Evolutionary conservation across 2,888 invertebrate genomes (phyloP).

Genomic region (Miltochrista miniata): DNA sequence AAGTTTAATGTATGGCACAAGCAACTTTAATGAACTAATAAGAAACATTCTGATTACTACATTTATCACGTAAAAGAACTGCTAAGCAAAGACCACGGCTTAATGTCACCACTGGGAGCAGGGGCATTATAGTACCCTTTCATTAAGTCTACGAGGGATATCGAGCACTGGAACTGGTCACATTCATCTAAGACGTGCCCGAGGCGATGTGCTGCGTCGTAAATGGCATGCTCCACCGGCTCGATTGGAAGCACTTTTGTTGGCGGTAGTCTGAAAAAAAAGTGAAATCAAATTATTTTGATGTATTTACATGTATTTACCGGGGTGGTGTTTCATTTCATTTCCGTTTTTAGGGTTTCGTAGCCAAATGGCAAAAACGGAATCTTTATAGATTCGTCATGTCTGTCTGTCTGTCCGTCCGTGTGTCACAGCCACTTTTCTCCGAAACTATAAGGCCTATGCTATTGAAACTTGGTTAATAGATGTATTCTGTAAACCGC

Average conservation of each 20-base stretch:
- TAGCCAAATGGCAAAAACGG: too few species aligned
- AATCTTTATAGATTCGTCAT: too few species aligned
- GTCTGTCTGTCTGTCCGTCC: too few species aligned
- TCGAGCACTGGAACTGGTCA: constrained; percentile 81
- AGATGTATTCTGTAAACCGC: too few species aligned
- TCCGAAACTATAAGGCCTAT: too few species aligned
- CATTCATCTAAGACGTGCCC: constrained; percentile 70
- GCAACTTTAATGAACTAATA: too few species aligned
- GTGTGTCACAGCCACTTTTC: too few species aligned
- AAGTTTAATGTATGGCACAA: too few species aligned
- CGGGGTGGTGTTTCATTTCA: too few species aligned
- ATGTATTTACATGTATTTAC: too few species aligned
- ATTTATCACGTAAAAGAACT: background rate
- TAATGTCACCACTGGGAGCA: constrained; percentile 30
- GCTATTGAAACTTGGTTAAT: too few species aligned
- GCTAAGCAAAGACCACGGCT: constrained; percentile 9
- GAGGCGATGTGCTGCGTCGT: constrained; percentile 83
- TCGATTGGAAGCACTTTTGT: constrained; percentile 83
- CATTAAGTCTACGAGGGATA: constrained; percentile 87
- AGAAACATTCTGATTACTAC: background rate
- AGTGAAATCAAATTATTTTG: background rate
- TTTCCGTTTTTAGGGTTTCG: too few species aligned
- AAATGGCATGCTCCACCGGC: constrained; percentile 84
- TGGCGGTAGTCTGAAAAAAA: constrained; percentile 83
- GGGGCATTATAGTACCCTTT: constrained; percentile 80